phyloP scores from a whole-genome alignment of 1,140 invertebrate genomes.

The Latrodectus geometricus region DNA sequence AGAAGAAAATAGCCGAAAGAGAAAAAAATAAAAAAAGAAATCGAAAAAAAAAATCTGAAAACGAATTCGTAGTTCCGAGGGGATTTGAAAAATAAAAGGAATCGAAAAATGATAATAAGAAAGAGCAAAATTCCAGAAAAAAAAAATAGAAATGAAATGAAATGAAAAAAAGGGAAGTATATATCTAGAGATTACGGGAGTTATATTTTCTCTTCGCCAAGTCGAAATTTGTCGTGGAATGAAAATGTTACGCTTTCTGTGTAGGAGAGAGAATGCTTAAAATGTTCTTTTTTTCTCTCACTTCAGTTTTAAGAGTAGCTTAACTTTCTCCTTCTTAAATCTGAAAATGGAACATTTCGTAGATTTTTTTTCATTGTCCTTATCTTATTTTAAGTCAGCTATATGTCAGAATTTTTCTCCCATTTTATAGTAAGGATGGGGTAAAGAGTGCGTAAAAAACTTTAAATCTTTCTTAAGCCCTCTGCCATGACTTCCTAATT shows the following conservation, averaged over 20 bases:
- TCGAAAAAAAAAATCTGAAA: background rate
- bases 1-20: background rate
- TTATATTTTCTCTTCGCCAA: background rate
- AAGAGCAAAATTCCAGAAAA: background rate
- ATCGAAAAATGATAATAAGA: constrained; percentile 18
- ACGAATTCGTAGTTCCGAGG: background rate
- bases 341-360: background rate
- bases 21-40: background rate
- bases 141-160: background rate
- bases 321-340: constrained; percentile 22
- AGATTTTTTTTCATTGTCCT: background rate
- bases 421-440: background rate
- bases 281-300: constrained; percentile 1
- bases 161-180: background rate
- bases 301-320: constrained; percentile 25
- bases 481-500: background rate
- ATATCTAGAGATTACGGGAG: constrained; percentile 17
- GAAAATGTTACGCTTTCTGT: background rate
- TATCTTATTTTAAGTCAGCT: background rate
- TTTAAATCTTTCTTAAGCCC: background rate
- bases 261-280: constrained; percentile 7
- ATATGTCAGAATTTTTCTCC: background rate
- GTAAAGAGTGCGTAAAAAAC: background rate
- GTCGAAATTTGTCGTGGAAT: constrained; percentile 6
- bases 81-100: constrained; percentile 35